Evolutionary conservation across 1,140 invertebrate species (phyloP).

Genomic region (Zaprionus lachaisei): DNA sequence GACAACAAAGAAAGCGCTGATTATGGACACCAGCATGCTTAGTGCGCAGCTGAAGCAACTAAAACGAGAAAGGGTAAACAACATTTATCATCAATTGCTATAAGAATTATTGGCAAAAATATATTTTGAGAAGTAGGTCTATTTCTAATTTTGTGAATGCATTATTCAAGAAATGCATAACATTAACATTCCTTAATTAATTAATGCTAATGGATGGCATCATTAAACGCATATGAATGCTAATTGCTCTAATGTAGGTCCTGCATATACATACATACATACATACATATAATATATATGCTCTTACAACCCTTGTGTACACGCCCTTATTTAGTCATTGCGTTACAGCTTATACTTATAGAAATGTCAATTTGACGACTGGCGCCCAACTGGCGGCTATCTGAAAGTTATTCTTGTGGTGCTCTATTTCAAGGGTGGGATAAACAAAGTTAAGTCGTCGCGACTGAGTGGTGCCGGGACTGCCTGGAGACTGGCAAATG

Average conservation of each 20-base stretch:
- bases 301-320: background rate
- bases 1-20: conserved; percentile 73
- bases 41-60: conserved; percentile 78
- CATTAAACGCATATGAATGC: background rate
- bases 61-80: conserved; percentile 18
- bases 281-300: background rate
- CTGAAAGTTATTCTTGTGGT: conserved; percentile 18
- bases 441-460: conserved; percentile 54
- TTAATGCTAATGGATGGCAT: background rate
- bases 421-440: conserved; percentile 28
- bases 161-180: background rate
- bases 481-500: conserved; percentile 50
- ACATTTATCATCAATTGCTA: background rate
- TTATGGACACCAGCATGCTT: conserved; percentile 68
- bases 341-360: conserved; percentile 32
- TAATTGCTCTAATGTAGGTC: background rate
- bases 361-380: conserved; percentile 31
- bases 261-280: background rate
- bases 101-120: background rate
- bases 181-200: background rate
- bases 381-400: conserved; percentile 30
- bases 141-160: background rate
- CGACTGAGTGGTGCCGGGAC: conserved; percentile 69
- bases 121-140: background rate
- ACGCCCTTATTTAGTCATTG: conserved; percentile 27